Evolutionary conservation across 2,888 invertebrate genomes (phyloP), one percentile per base, ranked within the genome.

Genomic region (Xestobium rufovillosum): DNA sequence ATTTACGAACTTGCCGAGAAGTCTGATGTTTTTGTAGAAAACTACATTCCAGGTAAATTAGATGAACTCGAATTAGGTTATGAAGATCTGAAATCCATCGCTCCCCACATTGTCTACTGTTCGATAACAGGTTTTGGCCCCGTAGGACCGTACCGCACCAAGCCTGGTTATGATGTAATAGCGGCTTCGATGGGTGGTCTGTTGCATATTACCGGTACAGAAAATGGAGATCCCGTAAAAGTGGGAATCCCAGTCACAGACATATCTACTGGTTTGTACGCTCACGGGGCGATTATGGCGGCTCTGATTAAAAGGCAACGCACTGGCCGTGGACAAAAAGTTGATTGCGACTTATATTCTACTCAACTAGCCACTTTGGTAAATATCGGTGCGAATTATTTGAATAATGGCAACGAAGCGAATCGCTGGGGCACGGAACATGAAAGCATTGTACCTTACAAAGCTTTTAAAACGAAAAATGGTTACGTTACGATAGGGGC

Each of bases 141-240:
- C 1, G 70, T 72, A 14, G 96, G 97, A 0, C 94, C 92, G 0
- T 95, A 94, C 65, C 70, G 75, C 2, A 72, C 75, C 13, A 78
- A 83, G 50, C 89, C 92, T n/a, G 97, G 97, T 49, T 96, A 94
- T 65, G 97, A 97, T 68, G 90, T 92, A 0, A 89, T 97, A 48
- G 94, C 92, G 1, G 83, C 92, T 9, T 95, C 94, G 0, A 73
- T 91, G 51, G 95, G 92, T 3, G 96, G 97, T 0, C 68, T 96
- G 0, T 55, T 96, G 14, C 80, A 90, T 56, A 83, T 89, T 14
- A 97, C 97, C 0, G 97, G 97, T 0, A 80, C 87, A 31, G 71
- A 71, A 49, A 68, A 79, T 51, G 90, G 92, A 0, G 80, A 79
- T 26, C 95, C 96, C 0, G 84, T 85, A 43, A 94, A 95, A 66